Evolutionary conservation across 2,113 vertebrate species (phyloP).

Genomic region (Ascaphus truei): DNA sequence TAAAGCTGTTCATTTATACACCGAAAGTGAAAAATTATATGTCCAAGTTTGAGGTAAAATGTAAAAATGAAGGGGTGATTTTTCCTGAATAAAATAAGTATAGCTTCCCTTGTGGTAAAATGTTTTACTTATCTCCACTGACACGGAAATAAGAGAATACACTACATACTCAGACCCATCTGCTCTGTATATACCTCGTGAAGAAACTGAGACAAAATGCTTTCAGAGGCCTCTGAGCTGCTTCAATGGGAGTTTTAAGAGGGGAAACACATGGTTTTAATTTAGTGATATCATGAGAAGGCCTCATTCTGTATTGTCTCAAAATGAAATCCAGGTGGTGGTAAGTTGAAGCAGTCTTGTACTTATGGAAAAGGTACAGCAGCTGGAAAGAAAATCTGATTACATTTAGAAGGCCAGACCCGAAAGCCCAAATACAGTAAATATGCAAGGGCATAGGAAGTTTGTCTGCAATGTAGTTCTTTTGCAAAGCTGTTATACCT

Average conservation of each 20-base stretch:
- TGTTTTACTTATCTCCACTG: too few relatives aligned
- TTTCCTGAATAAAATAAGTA: too few relatives aligned
- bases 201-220: too few relatives aligned
- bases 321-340: slow-evolving; percentile 16
- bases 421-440: not conserved
- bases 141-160: too few relatives aligned
- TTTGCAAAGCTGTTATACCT: not conserved
- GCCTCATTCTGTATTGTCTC: not conserved
- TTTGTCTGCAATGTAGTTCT: not conserved
- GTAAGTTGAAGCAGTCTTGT: not conserved
- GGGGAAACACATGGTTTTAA: not conserved
- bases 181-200: not conserved
- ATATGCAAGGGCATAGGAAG: not conserved
- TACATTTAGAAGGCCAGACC: not conserved
- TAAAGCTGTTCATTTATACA: too few relatives aligned
- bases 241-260: not conserved
- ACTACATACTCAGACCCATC: not conserved
- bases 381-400: not conserved
- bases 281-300: slow-evolving; percentile 10
- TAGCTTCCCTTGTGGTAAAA: too few relatives aligned
- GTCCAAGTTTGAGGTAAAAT: too few relatives aligned
- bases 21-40: too few relatives aligned
- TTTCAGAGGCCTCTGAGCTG: not conserved
- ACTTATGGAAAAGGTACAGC: not conserved
- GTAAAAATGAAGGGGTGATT: too few relatives aligned